These are phyloP conservation scores for Erethizon dorsatum DNA, from an alignment of 2,797 vertebrate genomes.

Conservation along the genomic window DNA sequence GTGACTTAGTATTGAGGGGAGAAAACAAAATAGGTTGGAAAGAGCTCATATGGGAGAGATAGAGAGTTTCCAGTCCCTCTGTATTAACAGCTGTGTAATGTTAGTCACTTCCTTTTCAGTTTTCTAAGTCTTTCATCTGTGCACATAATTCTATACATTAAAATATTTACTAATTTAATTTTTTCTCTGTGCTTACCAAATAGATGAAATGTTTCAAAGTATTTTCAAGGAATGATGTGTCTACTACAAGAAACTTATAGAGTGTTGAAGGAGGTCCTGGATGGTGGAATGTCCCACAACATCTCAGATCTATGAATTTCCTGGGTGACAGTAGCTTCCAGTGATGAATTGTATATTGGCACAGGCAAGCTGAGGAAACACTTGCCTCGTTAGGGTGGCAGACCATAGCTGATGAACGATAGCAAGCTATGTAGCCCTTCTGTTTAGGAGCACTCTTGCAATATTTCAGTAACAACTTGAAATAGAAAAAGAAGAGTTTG, in stretches of 20 bases:
- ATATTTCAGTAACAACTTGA: neutral
- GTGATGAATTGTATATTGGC: slow-evolving; percentile 39
- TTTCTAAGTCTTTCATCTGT: slow-evolving; percentile 17
- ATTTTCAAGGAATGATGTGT: neutral
- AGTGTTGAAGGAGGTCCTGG: slow-evolving; percentile 64
- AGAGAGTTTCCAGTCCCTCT: neutral
- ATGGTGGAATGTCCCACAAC: slow-evolving; percentile 63
- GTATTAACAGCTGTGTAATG: neutral
- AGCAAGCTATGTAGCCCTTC: neutral
- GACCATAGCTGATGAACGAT: neutral
- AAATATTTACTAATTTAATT: slow-evolving; percentile 23
- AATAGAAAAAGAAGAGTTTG: neutral
- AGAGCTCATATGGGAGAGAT: neutral
- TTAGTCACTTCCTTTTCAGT: neutral
- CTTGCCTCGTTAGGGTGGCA: neutral
- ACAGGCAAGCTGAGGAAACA: neutral
- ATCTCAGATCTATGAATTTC: slow-evolving; percentile 76
- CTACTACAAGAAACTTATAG: neutral
- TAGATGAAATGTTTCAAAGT: neutral
- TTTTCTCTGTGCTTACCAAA: neutral
- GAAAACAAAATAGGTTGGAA: neutral
- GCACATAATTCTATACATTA: neutral
- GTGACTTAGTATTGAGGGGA: neutral
- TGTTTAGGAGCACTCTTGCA: rapidly evolving
- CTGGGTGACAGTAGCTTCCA: slow-evolving; percentile 28